phyloP scores from a whole-genome alignment of 35 echinoderm and acorn worm genomes.

The Lytechinus variegatus region DNA sequence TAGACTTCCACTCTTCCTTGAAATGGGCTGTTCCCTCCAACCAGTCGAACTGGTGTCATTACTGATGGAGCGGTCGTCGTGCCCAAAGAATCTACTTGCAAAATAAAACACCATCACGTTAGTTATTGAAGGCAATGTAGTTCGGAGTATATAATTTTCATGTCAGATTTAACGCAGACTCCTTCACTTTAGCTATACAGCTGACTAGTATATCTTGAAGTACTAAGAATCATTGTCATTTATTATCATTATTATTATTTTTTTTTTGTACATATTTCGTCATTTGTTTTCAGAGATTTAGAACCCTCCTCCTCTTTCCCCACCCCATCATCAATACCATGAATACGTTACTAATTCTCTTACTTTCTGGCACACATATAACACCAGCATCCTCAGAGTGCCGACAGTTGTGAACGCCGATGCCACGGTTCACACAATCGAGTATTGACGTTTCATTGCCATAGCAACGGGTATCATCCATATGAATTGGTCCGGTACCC shows the following conservation, averaged over 20 bases:
- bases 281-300: no score
- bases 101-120: no score
- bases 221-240: no score
- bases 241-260: no score
- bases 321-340: not conserved
- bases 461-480: conserved; percentile 69
- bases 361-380: conserved; percentile 6
- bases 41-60: not conserved
- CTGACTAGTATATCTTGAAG: no score
- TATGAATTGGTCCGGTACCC: conserved; percentile 59
- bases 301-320: no score
- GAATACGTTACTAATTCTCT: not conserved
- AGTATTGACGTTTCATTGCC: conserved; percentile 70
- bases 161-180: no score
- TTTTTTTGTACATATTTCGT: no score
- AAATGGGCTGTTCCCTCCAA: conserved; percentile 40
- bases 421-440: conserved; percentile 60
- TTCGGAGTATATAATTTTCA: no score
- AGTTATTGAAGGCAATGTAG: no score
- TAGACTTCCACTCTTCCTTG: conserved; percentile 64
- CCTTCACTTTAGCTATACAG: no score
- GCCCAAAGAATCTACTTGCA: not conserved
- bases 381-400: conserved; percentile 72
- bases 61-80: not conserved
- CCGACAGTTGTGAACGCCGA: conserved; percentile 60